Evolutionary conservation across 2,113 vertebrate genomes (phyloP), one percentile per base, ranked within the genome.

Genomic region (Diphyllodes magnificus): DNA sequence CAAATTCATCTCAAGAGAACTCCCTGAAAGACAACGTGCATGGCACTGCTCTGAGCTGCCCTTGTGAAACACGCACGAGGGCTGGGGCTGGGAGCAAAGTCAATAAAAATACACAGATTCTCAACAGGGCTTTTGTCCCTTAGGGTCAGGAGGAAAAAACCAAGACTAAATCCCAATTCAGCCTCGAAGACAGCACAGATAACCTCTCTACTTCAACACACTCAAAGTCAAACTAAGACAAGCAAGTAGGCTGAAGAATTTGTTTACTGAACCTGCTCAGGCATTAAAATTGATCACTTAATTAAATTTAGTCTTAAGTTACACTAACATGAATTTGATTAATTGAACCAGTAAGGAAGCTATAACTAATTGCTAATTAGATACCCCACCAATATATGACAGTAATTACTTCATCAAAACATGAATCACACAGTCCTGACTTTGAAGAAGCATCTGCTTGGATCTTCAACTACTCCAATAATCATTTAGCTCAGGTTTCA

Each of bases 351-450:
- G 88, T 70, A 76, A 94, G 71, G 60, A 90, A 94, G 86, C 87
- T 94, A 24, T 76, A 89, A 92, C 90, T 97, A 96, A 96, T 86
- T 95, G 83, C 82, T 93, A 94, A 96, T 88, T 91, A 93, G 64
- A 85, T 75, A 64, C 83, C 56, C 72, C 81, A 95, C 85, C 78
- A 90, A 94, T 87, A 24, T 93, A 95, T 6, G 14, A 68, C 70
- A 93, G 72, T 92, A 97, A 96, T 84, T 91, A 61, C 88, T 91
- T 97, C 90, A 94, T 95, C 87, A 96, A 90, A 92, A 93, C 89
- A 91, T 73, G 95, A 95, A 94, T 83, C 91, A 84, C 82, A 79
- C 9, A 80, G 60, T 37, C 81, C 75, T 93, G 93, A 85, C 63
- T 94, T 94, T 90, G 57, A 85, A 82, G 82, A 89, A 97, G 86